Conservation (phyloP, 2,888 invertebrate species). For the Microplitis deprimator region DNA sequence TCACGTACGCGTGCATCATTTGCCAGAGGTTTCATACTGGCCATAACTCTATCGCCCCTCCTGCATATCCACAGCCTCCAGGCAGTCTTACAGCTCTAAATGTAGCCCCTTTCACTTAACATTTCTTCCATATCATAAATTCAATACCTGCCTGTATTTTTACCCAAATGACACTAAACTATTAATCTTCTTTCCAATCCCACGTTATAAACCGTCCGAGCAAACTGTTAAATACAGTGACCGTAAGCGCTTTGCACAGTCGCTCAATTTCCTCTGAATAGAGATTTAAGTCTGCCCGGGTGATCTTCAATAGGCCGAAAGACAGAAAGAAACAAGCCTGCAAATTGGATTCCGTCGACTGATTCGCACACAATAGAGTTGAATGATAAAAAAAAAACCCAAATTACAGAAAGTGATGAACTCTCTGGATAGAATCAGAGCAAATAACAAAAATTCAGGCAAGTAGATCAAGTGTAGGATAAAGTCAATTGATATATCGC, state of each 20-base stretch:
- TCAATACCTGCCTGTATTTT: not conserved
- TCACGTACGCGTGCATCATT: conserved; percentile 70
- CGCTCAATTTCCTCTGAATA: conserved; percentile 4
- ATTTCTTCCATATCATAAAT: not conserved
- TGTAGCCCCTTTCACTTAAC: not conserved
- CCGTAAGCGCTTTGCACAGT: too few species aligned
- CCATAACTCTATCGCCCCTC: conserved; percentile 62
- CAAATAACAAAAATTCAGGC: not conserved
- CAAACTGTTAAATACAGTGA: too few species aligned
- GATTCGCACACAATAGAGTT: not conserved
- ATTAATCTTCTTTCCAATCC: too few species aligned
- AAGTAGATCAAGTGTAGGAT: not conserved
- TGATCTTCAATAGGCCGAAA: not conserved
- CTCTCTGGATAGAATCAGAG: not conserved
- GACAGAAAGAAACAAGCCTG: conserved; percentile 24
- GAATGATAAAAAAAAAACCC: not conserved
- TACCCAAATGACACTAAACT: not conserved
- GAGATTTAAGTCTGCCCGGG: not conserved
- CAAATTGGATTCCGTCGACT: conserved; percentile 26
- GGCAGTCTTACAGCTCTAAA: not conserved
- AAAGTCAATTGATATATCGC: not conserved
- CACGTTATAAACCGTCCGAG: too few species aligned
- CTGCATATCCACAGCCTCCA: conserved; percentile 15
- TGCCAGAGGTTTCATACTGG: conserved; percentile 70
- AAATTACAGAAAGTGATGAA: too few species aligned